Conservation (phyloP, 2,888 invertebrate genomes). For the Phrixothrix hirtus region DNA sequence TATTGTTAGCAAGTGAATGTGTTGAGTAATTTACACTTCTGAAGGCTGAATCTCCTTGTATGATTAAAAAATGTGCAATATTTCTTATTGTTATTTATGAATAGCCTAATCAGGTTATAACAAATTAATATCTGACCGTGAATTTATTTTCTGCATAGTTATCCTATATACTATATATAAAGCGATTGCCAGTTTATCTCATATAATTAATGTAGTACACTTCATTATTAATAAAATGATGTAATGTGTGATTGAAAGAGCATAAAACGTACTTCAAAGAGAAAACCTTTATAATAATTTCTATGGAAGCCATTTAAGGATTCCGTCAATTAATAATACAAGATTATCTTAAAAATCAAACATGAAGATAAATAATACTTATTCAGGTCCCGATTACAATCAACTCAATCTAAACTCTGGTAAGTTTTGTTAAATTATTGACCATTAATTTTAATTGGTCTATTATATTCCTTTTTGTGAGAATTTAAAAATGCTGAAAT, state of each 20-base stretch:
- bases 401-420: conserved; percentile 32
- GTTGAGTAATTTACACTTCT: not conserved
- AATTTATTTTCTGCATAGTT: conserved; percentile 3
- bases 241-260: conserved; percentile 20
- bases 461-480: conserved; percentile 39
- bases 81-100: conserved; percentile 5
- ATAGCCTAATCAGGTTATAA: conserved; percentile 3
- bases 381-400: conserved; percentile 30
- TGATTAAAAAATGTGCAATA: conserved; percentile 8
- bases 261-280: conserved; percentile 10
- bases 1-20: not conserved
- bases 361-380: conserved; percentile 27
- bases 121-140: too few relatives aligned
- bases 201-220: conserved; percentile 16
- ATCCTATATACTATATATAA: not conserved
- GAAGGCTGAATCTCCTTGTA: conserved; percentile 2
- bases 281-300: conserved; percentile 24
- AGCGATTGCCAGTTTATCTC: not conserved
- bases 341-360: conserved; percentile 34
- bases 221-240: conserved; percentile 17
- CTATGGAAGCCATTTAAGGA: conserved; percentile 28
- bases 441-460: conserved; percentile 42
- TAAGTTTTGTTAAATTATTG: conserved; percentile 39
- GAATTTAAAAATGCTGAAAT: conserved; percentile 33
- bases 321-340: conserved; percentile 30